These are phyloP conservation scores for Microctenopoma stevenorrisi DNA, from an alignment of 2,797 vertebrate species.

Conservation along the genomic window DNA sequence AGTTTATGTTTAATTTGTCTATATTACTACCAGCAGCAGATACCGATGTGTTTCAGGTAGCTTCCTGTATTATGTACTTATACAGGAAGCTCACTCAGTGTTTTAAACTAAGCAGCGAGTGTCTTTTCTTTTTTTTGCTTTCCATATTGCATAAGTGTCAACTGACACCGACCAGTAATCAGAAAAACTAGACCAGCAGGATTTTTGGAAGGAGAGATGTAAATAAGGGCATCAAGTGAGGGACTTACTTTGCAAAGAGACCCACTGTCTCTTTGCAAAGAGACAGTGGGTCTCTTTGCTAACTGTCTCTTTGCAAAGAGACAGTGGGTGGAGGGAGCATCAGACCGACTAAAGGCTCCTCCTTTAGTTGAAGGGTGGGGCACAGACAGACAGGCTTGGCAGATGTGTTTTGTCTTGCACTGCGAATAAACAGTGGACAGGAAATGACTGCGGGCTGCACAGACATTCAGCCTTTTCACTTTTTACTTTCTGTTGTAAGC, in stretches of 20 bases:
- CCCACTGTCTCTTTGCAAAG: too few relatives aligned
- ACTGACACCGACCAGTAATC: neutral
- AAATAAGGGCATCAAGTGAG: neutral
- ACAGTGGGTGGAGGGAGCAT: neutral
- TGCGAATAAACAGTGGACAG: slow-evolving; percentile 10
- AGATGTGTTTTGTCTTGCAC: slow-evolving; percentile 39
- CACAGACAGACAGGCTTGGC: slow-evolving; percentile 14
- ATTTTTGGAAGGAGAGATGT: slow-evolving; percentile 7
- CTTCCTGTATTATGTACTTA: slow-evolving; percentile 5
- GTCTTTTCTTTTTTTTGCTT: neutral
- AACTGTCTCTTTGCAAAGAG: neutral
- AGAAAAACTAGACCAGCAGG: slow-evolving; percentile 48
- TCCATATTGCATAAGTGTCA: neutral
- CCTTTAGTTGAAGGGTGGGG: slow-evolving; percentile 58
- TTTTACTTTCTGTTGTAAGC: neutral
- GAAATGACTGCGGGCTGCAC: neutral
- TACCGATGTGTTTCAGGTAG: neutral
- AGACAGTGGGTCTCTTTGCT: too few relatives aligned
- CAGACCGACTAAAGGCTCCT: slow-evolving; percentile 45
- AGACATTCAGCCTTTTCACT: neutral
- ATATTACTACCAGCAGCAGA: neutral
- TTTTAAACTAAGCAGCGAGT: neutral
- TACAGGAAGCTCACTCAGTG: neutral
- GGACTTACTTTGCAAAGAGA: too few relatives aligned
- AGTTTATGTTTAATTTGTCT: too few relatives aligned